Evolutionary conservation across 1,140 invertebrate genomes (phyloP).

Genomic region (Sweltsa coloradensis): DNA sequence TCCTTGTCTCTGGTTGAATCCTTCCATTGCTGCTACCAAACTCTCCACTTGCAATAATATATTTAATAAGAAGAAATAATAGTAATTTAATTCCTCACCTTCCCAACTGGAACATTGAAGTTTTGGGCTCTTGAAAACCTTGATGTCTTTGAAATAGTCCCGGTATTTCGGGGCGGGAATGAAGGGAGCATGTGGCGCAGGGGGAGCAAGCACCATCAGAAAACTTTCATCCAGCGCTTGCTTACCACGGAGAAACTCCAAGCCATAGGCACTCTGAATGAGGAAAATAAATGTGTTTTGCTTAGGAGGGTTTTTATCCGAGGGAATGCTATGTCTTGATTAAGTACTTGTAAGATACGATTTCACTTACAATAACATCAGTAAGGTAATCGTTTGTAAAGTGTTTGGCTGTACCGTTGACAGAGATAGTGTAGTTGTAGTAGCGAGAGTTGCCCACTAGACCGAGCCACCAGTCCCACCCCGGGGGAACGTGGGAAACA

Average conservation of each 20-base stretch:
- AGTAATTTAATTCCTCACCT: constrained; percentile 24
- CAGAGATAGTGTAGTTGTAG: constrained; percentile 76
- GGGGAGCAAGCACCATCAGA: constrained; percentile 72
- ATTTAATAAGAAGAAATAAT: too few relatives aligned
- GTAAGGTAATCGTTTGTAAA: constrained; percentile 65
- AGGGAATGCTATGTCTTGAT: not conserved
- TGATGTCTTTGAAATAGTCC: constrained; percentile 41
- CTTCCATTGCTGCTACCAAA: too few relatives aligned
- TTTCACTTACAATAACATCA: constrained; percentile 63
- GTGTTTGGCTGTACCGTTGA: constrained; percentile 55
- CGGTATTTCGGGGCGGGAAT: constrained; percentile 60
- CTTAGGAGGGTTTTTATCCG: not conserved
- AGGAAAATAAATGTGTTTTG: constrained; percentile 10
- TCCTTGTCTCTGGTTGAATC: too few relatives aligned
- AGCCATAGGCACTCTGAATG: constrained; percentile 38
- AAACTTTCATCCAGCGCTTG: constrained; percentile 39
- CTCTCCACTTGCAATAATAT: too few relatives aligned
- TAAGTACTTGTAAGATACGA: not conserved
- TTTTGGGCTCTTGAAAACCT: constrained; percentile 53
- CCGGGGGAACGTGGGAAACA: constrained; percentile 52
- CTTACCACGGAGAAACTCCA: constrained; percentile 38
- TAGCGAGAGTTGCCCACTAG: constrained; percentile 76
- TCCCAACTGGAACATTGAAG: constrained; percentile 47
- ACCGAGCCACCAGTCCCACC: constrained; percentile 72
- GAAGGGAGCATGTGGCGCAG: constrained; percentile 74